Evolutionary conservation across 2,888 invertebrate genomes (phyloP).

Genomic region (Himalopsyche anomala): DNA sequence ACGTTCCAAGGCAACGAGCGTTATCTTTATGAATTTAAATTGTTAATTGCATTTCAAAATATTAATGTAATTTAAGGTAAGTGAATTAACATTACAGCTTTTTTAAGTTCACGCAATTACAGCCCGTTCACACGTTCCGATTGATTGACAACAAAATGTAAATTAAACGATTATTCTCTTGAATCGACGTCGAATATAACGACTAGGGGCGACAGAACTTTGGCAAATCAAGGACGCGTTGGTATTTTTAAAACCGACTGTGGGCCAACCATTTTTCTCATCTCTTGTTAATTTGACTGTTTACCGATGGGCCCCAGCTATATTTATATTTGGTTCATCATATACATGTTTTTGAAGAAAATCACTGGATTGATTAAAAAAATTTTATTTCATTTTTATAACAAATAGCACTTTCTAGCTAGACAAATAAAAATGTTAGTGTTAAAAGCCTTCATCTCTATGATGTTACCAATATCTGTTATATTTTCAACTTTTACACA

Average conservation of each 20-base stretch:
- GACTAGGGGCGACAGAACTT: not conserved
- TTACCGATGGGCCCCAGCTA: no score
- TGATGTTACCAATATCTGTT: no score
- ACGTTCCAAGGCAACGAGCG: not conserved
- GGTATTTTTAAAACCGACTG: not conserved
- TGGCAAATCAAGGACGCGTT: not conserved
- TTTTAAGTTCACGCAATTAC: conserved; percentile 48
- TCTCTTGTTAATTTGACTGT: not conserved
- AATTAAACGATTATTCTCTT: not conserved
- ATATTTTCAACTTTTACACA: no score
- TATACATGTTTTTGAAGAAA: no score
- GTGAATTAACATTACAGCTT: conserved; percentile 57
- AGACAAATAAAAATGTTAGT: no score
- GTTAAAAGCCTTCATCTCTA: no score
- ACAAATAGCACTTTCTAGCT: no score
- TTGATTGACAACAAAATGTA: conserved; percentile 32
- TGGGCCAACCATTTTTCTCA: not conserved
- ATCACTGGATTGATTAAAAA: no score
- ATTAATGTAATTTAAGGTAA: conserved; percentile 57
- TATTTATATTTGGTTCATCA: no score
- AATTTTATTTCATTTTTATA: no score
- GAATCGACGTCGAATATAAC: not conserved
- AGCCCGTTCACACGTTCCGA: not conserved
- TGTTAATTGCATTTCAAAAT: conserved; percentile 60
- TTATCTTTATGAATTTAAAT: conserved; percentile 57